Percentiles rank a stretch among this genome's conserved stretches.
phyloP scores from a whole-genome alignment of 2,113 vertebrate species.

The Leuciscus idus region DNA sequence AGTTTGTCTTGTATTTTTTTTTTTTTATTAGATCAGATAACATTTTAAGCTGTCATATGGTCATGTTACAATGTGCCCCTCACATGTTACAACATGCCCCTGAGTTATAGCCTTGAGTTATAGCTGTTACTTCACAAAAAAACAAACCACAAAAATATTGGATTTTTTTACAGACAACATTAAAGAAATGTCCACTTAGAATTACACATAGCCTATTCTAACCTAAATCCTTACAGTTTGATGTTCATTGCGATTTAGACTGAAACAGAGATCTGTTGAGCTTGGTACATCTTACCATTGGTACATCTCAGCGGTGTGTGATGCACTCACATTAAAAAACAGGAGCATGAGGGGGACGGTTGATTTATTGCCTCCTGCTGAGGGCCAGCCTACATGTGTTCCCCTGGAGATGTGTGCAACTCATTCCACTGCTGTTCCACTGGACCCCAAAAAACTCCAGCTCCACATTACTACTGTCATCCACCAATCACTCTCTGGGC shows the following conservation, averaged over 20 bases:
- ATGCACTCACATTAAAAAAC: constrained; percentile 32
- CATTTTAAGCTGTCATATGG: no score
- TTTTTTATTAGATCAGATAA: no score
- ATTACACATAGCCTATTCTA: no score
- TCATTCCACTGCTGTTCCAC: constrained; percentile 22
- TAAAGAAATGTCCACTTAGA: no score
- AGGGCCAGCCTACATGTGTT: background rate
- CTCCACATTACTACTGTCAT: constrained; percentile 9
- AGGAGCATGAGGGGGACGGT: background rate
- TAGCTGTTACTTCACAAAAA: no score
- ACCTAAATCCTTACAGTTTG: background rate
- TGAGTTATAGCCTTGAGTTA: no score
- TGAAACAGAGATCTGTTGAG: background rate
- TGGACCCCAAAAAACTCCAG: background rate
- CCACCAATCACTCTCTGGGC: background rate
- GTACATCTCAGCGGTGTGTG: constrained; percentile 14
- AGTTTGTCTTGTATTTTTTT: no score
- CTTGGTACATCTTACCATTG: background rate
- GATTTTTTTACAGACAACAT: no score
- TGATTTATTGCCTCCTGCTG: constrained; percentile 40
- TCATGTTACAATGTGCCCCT: no score
- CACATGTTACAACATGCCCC: no score
- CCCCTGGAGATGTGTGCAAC: background rate
- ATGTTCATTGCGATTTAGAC: background rate
- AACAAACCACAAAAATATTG: no score